These are phyloP conservation scores for Notodonta ziczac DNA, from an alignment of 2,888 invertebrate genomes.

Conservation along the genomic window DNA sequence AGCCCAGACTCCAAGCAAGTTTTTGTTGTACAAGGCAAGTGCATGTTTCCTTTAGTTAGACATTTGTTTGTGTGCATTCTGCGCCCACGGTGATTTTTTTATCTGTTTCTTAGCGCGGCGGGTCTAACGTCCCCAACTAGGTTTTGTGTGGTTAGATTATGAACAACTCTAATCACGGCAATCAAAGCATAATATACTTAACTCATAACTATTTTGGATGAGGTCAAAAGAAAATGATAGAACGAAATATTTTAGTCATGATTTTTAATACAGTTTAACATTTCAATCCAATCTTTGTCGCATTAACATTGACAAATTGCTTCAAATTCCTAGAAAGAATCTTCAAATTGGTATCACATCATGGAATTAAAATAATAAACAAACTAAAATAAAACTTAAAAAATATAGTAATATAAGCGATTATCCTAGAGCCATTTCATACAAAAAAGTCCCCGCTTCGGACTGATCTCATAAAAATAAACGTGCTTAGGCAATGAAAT, in stretches of 20 bases:
- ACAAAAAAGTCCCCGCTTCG: conserved; percentile 79
- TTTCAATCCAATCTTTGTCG: conserved; percentile 26
- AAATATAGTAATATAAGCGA: conserved; percentile 34
- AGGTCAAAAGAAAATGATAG: not conserved
- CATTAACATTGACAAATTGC: conserved; percentile 24
- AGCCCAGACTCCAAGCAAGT: conserved; percentile 70
- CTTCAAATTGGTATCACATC: not conserved
- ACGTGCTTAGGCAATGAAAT: conserved; percentile 52
- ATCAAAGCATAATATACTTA: not conserved
- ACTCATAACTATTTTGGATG: not conserved
- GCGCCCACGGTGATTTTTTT: conserved; percentile 40
- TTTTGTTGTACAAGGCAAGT: conserved; percentile 76
- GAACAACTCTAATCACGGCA: conserved; percentile 10
- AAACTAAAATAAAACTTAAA: conserved; percentile 30
- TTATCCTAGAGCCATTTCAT: conserved; percentile 67
- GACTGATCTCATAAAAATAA: conserved; percentile 52
- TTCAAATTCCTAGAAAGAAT: conserved; percentile 2
- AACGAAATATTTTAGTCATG: not conserved
- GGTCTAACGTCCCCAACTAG: conserved; percentile 1
- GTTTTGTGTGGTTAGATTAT: conserved; percentile 5
- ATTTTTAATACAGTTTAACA: conserved; percentile 22
- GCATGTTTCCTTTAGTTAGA: conserved; percentile 59
- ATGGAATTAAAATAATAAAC: conserved; percentile 16
- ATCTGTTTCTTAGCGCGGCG: conserved; percentile 29
- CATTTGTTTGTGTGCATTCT: conserved; percentile 48